Base-by-base conservation (phyloP, 2,888 invertebrate species). In the Xestia c-nigrum region DNA sequence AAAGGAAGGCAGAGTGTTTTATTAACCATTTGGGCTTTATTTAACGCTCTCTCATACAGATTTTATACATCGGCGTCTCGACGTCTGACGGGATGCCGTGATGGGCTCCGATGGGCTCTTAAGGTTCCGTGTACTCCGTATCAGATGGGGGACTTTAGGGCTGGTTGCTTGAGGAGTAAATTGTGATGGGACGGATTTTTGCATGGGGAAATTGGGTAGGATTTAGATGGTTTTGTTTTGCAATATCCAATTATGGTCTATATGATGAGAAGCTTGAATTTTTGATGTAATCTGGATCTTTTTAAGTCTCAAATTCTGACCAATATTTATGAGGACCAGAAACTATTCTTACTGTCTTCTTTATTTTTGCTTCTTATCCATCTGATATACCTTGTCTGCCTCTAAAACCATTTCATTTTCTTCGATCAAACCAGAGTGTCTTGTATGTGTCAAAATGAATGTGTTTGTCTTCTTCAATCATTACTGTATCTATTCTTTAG, bases 41-140 rank as follows among this genome's bases (percentile, higher is more conserved):
- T 95, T 94, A 94, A 96, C 94, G 94, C 91, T 90, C 92, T 88
- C 91, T 90, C 92, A 93, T 95, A 94, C 94, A 93, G 95, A 95
- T 95, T 96, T 95, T 95, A 94, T 95, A 93, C 92, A 90, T 92
- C 91, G 94, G 91, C 93, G 93, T 93, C 93, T 89, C 89, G 89
- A 85, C 89, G 94, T 91, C 93, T 94, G 92, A 91, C 87, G 86
- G 86, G 78, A 81, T 59, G 67, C 82, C 78, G 79, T 88, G 86
- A 85, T 85, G 85, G 83, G 85, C 81, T 85, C 82, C 64, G 85
- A 84, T 84, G 84, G 83, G 85, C 85, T 85, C 84, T 89, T 85
- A 87, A 81, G 82, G 80, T 75, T 63, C 76, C 69, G 67, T 77
- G 73, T 78, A 68, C 70, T 47, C 65, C 69, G 81, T 85, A 86